phyloP scores from a whole-genome alignment of 2,797 vertebrate genomes.

The Poeciliopsis presidionis region DNA sequence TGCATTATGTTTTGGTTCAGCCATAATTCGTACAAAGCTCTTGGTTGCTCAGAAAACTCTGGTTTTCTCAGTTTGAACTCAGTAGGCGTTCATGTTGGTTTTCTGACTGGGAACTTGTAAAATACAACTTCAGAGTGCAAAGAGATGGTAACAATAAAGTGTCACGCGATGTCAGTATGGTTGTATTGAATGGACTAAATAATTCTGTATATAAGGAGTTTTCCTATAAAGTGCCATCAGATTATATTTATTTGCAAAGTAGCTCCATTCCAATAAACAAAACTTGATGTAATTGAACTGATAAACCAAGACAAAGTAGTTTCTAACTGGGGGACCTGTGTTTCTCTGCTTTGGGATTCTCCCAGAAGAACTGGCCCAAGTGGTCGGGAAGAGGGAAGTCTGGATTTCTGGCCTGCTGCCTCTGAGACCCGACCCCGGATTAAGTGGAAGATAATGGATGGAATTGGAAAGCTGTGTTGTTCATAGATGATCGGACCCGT shows the following conservation, averaged over 20 bases:
- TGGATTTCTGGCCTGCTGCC: not conserved
- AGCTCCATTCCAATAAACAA: not conserved
- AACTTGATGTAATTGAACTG: not conserved
- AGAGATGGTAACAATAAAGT: not conserved
- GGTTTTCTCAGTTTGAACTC: not conserved
- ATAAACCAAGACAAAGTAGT: not conserved
- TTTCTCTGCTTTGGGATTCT: not conserved
- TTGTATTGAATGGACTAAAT: not conserved
- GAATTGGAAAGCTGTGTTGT: too few relatives aligned
- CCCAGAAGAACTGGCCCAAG: not conserved
- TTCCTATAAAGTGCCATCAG: not conserved
- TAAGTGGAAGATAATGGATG: not conserved
- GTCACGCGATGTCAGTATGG: too few relatives aligned
- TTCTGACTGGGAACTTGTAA: not conserved
- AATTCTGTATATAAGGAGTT: not conserved
- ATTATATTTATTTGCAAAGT: not conserved
- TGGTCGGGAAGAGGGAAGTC: not conserved
- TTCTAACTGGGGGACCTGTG: not conserved
- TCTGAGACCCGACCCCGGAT: not conserved
- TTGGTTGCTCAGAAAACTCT: not conserved
- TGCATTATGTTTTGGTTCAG: not conserved
- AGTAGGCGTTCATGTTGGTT: not conserved
- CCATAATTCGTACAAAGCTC: not conserved
- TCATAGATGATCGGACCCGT: not conserved
- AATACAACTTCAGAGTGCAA: not conserved